Conservation (phyloP, 2,888 invertebrate species). For the Orgyia antiqua region DNA sequence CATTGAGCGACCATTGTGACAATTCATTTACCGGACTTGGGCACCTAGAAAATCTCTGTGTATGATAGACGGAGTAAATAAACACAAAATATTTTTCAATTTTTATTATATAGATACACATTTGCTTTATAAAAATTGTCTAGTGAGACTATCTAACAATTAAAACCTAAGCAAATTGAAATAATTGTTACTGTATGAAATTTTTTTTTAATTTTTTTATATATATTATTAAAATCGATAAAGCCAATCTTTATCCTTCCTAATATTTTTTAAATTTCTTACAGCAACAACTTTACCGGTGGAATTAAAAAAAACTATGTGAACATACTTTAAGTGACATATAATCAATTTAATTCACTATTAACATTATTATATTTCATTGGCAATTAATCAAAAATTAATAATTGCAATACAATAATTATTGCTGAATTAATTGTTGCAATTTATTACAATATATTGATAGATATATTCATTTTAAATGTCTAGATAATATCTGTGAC, state of each 20-base stretch:
- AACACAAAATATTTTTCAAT: constrained; percentile 35
- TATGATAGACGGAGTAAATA: not conserved
- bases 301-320: constrained; percentile 29
- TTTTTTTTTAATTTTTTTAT: constrained; percentile 15
- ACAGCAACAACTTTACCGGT: constrained; percentile 21
- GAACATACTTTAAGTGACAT: constrained; percentile 22
- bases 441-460: no score
- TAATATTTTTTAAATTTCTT: no score
- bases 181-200: constrained; percentile 28
- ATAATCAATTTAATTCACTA: constrained; percentile 16
- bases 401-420: no score
- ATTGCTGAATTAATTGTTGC: no score
- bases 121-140: constrained; percentile 64
- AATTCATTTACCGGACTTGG: no score
- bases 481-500: no score
- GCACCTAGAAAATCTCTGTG: no score
- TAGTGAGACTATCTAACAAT: constrained; percentile 60
- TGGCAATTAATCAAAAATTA: constrained; percentile 4
- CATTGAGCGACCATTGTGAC: no score
- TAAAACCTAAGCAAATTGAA: constrained; percentile 50
- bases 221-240: no score
- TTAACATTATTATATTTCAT: constrained; percentile 14
- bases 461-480: no score
- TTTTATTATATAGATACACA: constrained; percentile 64
- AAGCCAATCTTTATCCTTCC: no score